A percentile compares a stretch with the other conserved stretches of the same genome.
Evolutionary conservation across 2,888 invertebrate genomes (phyloP).

Genomic region (Drosophila meridiana): DNA sequence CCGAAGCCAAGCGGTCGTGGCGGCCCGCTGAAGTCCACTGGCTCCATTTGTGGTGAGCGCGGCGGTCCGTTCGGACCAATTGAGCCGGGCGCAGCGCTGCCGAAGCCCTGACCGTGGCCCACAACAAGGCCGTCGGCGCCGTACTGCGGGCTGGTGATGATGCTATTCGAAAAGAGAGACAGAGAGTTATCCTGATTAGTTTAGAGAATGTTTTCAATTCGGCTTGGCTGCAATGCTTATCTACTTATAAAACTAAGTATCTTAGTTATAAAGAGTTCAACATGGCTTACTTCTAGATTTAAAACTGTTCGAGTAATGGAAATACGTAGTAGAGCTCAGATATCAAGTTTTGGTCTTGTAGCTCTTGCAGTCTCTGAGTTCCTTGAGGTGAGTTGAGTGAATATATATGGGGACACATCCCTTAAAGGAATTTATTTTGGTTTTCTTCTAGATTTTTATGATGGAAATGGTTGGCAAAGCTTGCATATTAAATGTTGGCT

Average conservation of each 20-base stretch:
- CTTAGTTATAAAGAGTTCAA: neutral
- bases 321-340: neutral
- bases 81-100: constrained; percentile 83
- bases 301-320: fast-evolving
- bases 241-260: neutral
- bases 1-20: constrained; percentile 88
- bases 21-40: constrained; percentile 90
- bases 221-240: neutral
- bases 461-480: neutral
- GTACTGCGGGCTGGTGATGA: constrained; percentile 87
- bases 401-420: no score
- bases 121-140: constrained; percentile 84
- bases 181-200: neutral
- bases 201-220: no score
- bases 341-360: neutral
- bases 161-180: constrained; percentile 53
- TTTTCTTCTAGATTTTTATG: neutral
- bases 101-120: constrained; percentile 86
- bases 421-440: neutral
- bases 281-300: neutral
- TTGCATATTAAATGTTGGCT: neutral
- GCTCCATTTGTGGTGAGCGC: constrained; percentile 89
- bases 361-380: neutral
- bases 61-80: constrained; percentile 84
- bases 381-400: neutral